Evolutionary conservation across 2,113 vertebrate genomes (phyloP).

Genomic region (Ahaetulla prasina): DNA sequence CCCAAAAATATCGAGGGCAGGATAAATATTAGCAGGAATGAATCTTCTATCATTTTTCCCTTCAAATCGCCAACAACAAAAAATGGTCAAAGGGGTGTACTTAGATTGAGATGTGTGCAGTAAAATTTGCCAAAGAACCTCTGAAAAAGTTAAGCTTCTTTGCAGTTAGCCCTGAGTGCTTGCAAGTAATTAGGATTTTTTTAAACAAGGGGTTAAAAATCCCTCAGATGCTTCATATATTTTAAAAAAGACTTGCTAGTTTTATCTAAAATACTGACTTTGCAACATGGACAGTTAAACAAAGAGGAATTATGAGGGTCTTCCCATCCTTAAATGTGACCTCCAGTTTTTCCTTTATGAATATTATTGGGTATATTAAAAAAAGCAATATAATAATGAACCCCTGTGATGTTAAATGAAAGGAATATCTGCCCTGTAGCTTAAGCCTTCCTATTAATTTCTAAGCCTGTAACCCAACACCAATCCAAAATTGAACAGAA

Average conservation of each 20-base stretch:
- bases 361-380: slow-evolving; percentile 14
- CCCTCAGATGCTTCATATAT: not conserved
- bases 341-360: not conserved
- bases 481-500: not conserved
- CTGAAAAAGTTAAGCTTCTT: not conserved
- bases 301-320: not conserved
- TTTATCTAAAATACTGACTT: not conserved
- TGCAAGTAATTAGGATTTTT: not conserved
- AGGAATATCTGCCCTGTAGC: not conserved
- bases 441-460: not conserved
- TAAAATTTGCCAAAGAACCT: not conserved
- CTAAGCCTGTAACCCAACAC: not conserved
- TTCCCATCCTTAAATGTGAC: not conserved
- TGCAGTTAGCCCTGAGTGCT: not conserved
- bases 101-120: not conserved
- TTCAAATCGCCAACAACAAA: not conserved
- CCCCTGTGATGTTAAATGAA: not conserved
- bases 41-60: not conserved
- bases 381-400: not conserved
- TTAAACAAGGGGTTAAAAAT: not conserved
- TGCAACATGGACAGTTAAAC: not conserved
- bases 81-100: not conserved
- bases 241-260: not conserved
- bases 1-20: not conserved
- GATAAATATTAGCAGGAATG: not conserved